Percentiles rank a stretch among this genome's conserved stretches.
Evolutionary conservation across 2,888 invertebrate species (phyloP).

Genomic region (Cylindroiulus punctatus): DNA sequence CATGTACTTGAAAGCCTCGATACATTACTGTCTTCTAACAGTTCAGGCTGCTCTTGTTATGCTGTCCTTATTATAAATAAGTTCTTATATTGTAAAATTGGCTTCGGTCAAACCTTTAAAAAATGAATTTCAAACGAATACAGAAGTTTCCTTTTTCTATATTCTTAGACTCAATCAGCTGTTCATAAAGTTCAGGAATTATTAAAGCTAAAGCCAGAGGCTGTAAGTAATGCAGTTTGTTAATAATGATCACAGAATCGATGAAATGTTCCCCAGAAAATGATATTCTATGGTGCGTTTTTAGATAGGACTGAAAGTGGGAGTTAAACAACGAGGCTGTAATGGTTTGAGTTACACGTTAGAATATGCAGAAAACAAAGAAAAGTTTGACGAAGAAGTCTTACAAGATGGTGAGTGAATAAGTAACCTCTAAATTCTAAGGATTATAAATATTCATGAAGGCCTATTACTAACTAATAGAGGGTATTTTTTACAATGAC

Average conservation of each 20-base stretch:
- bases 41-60: too few species aligned
- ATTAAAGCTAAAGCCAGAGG: conserved; percentile 78
- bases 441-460: background rate
- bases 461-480: background rate
- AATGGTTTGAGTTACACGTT: conserved; percentile 98
- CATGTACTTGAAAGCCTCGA: too few species aligned
- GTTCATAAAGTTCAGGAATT: conserved; percentile 85
- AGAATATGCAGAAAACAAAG: conserved; percentile 90
- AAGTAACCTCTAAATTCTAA: background rate
- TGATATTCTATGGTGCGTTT: conserved; percentile 57
- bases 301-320: conserved; percentile 89
- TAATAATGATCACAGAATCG: background rate
- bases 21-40: too few species aligned
- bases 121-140: background rate
- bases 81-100: background rate
- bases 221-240: conserved; percentile 67
- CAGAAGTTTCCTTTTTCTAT: background rate
- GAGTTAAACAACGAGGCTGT: conserved; percentile 96
- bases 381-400: conserved; percentile 96
- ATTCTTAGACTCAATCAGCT: conserved; percentile 79
- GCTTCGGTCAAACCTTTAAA: background rate
- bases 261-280: conserved; percentile 4
- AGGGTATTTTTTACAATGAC: background rate
- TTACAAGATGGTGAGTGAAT: conserved; percentile 81
- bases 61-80: too few species aligned